Base-by-base conservation (phyloP, 2,888 invertebrate species). In the Limnephilus marmoratus region DNA sequence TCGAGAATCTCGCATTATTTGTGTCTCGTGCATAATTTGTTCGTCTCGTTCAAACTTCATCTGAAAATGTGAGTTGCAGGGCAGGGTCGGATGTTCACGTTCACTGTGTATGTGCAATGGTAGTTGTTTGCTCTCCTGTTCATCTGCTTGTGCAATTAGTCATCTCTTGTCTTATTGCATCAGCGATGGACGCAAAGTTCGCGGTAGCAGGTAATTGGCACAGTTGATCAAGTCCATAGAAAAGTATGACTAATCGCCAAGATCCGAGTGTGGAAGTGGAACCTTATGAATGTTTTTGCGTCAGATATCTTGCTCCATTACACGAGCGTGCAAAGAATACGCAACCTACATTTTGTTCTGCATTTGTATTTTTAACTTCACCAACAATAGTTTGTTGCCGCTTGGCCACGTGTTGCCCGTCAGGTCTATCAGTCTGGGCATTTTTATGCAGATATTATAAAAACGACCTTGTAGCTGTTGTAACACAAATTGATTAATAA, bases 11-110 rank as follows among this genome's bases (percentile, higher is more conserved):
- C 86, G 45, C 13, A 49, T 86, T 29, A 45, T 49, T 34, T n/a
- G 85, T 68, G 68, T 68, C 68, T n/a, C 68, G 68, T 68, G 68
- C 82, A 31, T 82, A 82, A 82, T 82, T 82, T 34, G 34, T 34
- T 31, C 15, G 82, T 82, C 13, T 82, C 34, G 82, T 82, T 82
- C 68, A 68, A 68, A 68, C 68, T 68, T 68, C 68, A 68, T 68
- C 24, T 68, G 24, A 24, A 68, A 24, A 68, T 68, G 68, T 0
- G 18, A 24, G 9, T 2, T 68, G 68, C 68, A n/a, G 4, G 18
- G 53, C 53, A 53, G 53, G 24, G 68, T 68, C n/a, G 68, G n/a
- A 9, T 68, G 24, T 24, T 68, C 24, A 9, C 68, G 24, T 24
- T 68, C 24, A 9, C 68, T n/a, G 68, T 68, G 68, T n/a, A n/a